Conservation (phyloP, 2,797 vertebrate genomes). For the Ciconia nigra region DNA sequence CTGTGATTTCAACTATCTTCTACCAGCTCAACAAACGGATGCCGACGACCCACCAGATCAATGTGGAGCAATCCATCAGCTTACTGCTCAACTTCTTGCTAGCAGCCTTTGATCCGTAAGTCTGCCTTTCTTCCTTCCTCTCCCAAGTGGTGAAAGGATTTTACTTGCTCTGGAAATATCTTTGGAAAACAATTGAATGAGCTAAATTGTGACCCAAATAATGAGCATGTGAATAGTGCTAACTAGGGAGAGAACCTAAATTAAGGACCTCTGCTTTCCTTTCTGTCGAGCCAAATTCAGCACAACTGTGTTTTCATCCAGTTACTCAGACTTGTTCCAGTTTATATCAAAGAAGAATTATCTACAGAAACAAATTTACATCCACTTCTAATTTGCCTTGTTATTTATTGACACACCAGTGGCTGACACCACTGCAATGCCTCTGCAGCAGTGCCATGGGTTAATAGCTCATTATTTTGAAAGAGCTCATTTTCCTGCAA, state of each 20-base stretch:
- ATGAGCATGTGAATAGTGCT: neutral
- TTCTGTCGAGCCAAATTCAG: neutral
- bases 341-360: constrained; percentile 34
- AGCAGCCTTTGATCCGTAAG: constrained; percentile 95
- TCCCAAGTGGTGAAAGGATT: neutral
- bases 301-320: constrained; percentile 44
- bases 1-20: constrained; percentile 92
- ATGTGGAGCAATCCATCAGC: constrained; percentile 92
- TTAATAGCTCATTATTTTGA: constrained; percentile 64
- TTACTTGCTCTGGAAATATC: neutral
- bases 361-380: constrained; percentile 35
- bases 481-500: constrained; percentile 46
- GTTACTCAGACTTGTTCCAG: constrained; percentile 41
- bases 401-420: constrained; percentile 40
- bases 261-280: constrained; percentile 7
- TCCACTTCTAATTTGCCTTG: constrained; percentile 12
- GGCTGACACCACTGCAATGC: constrained; percentile 39
- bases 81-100: constrained; percentile 96
- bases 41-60: constrained; percentile 97
- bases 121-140: constrained; percentile 23
- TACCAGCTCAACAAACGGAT: constrained; percentile 98
- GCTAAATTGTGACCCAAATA: neutral
- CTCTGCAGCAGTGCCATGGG: constrained; percentile 34
- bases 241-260: constrained; percentile 24
- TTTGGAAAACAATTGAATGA: neutral